phyloP scores from a whole-genome alignment of 2,113 vertebrate genomes.

The Gymnorhina tibicen region DNA sequence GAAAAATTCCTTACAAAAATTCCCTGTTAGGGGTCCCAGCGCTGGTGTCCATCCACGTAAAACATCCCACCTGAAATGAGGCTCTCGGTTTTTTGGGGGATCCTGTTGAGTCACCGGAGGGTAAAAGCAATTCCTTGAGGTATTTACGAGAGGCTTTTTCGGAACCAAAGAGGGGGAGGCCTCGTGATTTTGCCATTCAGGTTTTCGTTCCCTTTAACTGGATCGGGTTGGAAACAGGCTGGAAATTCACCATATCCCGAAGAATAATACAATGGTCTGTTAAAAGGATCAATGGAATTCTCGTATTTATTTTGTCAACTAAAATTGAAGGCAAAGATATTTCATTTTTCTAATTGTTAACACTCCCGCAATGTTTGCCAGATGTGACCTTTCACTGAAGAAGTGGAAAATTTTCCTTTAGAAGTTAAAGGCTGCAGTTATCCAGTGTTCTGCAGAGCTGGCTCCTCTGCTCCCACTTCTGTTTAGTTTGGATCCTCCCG shows the following conservation, averaged over 20 bases:
- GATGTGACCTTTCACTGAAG: slow-evolving; percentile 41
- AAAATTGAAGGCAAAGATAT: slow-evolving; percentile 25
- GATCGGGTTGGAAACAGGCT: background rate
- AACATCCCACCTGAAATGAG: background rate
- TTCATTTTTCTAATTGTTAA: slow-evolving; percentile 59
- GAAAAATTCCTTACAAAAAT: background rate
- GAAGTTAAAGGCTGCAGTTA: background rate
- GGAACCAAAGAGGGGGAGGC: background rate
- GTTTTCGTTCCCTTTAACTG: background rate
- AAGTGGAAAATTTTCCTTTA: slow-evolving; percentile 35
- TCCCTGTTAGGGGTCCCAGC: background rate
- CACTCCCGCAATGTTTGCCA: slow-evolving; percentile 42
- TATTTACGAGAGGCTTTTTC: background rate
- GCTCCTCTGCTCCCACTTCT: background rate
- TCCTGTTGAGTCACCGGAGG: background rate
- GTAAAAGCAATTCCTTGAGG: background rate
- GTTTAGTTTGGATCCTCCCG: slow-evolving; percentile 53
- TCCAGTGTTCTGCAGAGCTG: background rate
- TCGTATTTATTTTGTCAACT: slow-evolving; percentile 50
- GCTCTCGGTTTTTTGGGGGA: background rate
- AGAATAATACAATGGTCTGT: slow-evolving; percentile 15
- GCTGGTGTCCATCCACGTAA: background rate
- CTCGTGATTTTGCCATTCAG: background rate
- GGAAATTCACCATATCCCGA: background rate
- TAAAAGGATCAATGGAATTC: slow-evolving; percentile 55